A percentile compares a stretch with the other conserved stretches of the same genome.
Conservation (phyloP, 2,797 vertebrate genomes). For the Orientallactaga sibirica region DNA sequence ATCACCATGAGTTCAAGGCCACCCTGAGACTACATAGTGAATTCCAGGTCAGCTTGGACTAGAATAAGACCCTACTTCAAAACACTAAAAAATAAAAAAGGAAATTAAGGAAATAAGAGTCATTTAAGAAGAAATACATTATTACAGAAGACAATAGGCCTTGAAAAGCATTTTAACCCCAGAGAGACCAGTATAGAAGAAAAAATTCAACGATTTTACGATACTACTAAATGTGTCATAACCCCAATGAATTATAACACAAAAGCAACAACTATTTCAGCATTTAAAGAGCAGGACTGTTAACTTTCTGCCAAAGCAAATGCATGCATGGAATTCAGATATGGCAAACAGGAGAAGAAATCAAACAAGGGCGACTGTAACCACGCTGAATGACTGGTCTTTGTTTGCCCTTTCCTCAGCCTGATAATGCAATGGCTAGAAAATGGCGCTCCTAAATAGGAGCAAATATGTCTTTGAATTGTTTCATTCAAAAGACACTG, state of each 20-base stretch:
- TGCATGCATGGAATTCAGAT: background rate
- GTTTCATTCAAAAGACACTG: slow-evolving; percentile 18
- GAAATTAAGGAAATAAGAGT: too few relatives aligned
- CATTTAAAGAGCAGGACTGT: background rate
- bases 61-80: background rate
- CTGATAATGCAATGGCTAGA: background rate
- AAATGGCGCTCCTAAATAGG: background rate
- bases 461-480: slow-evolving; percentile 23
- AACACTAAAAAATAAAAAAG: background rate
- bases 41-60: too few relatives aligned
- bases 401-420: background rate
- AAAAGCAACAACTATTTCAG: slow-evolving; percentile 33
- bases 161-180: slow-evolving; percentile 27
- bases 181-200: background rate
- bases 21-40: background rate
- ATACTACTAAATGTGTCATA: slow-evolving; percentile 36
- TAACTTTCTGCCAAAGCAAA: slow-evolving; percentile 47
- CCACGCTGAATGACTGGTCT: background rate
- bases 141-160: background rate
- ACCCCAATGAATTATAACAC: background rate
- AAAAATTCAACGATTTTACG: background rate
- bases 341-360: background rate
- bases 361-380: background rate
- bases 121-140: slow-evolving; percentile 9
- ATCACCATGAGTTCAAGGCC: background rate